Evolutionary conservation across 1,140 invertebrate genomes (phyloP).

Genomic region (Papilio polyxenes): DNA sequence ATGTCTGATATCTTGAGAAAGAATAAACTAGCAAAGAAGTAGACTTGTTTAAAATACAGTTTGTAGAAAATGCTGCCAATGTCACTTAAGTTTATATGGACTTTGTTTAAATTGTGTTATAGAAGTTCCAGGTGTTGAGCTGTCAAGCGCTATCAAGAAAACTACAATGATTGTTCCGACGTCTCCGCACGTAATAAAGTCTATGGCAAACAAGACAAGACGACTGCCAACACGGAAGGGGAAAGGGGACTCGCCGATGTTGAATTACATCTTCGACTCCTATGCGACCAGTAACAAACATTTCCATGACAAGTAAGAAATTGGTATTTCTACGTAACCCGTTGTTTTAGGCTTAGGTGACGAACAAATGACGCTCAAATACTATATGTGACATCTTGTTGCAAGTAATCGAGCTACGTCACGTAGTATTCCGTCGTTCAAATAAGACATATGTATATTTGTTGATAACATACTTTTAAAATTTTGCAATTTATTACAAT

Average conservation of each 20-base stretch:
- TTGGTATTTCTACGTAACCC: background rate
- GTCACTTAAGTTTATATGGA: background rate
- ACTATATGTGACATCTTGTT: no score
- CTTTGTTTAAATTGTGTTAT: slow-evolving; percentile 8
- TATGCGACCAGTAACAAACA: slow-evolving; percentile 85
- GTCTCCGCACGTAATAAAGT: slow-evolving; percentile 41
- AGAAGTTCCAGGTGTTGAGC: slow-evolving; percentile 53
- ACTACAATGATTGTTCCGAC: slow-evolving; percentile 49
- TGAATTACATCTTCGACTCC: slow-evolving; percentile 87
- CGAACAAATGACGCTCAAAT: background rate
- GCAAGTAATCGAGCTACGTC: no score
- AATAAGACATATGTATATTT: no score
- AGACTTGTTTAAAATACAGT: background rate
- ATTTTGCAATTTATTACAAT: no score
- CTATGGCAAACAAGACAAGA: slow-evolving; percentile 53
- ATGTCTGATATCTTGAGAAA: background rate
- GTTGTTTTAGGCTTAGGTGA: background rate
- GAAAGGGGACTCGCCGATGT: slow-evolving; percentile 85
- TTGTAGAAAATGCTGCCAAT: slow-evolving; percentile 2
- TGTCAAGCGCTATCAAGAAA: slow-evolving; percentile 41
- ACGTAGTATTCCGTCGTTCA: no score
- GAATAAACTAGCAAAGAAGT: background rate
- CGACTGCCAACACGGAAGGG: slow-evolving; percentile 67
- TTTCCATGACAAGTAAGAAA: slow-evolving; percentile 82
- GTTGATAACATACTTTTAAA: no score